Percentiles rank a stretch among this genome's conserved stretches.
phyloP scores from a whole-genome alignment of 2,797 vertebrate genomes.

The Numenius phaeopus region DNA sequence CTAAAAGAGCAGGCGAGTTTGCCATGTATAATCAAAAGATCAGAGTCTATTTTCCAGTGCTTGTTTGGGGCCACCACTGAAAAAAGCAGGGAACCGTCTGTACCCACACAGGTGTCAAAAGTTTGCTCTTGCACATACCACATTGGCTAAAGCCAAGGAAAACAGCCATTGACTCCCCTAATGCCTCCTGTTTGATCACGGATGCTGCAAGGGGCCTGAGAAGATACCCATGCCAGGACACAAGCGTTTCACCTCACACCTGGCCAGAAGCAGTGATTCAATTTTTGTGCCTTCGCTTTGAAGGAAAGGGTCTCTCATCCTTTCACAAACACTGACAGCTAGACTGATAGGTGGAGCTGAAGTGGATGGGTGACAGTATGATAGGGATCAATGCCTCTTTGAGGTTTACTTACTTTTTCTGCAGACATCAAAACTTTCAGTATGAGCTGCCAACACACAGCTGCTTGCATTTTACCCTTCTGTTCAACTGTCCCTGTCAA shows the following conservation, averaged over 20 bases:
- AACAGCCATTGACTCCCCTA: background rate
- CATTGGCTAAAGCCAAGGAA: background rate
- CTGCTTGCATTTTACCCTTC: conserved; percentile 17
- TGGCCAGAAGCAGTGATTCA: background rate
- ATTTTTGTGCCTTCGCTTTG: conserved; percentile 5
- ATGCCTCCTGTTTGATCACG: background rate
- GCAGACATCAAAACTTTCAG: conserved; percentile 40
- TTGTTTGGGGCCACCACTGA: background rate
- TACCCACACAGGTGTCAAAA: background rate
- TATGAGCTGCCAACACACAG: background rate
- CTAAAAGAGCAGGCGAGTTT: background rate
- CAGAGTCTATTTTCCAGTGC: background rate
- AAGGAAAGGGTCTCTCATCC: background rate
- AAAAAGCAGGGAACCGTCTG: background rate
- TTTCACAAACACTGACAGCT: background rate
- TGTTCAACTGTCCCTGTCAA: background rate
- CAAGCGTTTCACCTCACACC: background rate
- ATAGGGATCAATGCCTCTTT: conserved; percentile 49
- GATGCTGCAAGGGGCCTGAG: background rate
- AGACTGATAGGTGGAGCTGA: background rate
- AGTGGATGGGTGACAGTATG: conserved; percentile 15
- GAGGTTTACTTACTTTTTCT: conserved; percentile 66
- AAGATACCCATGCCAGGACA: background rate
- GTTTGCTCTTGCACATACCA: background rate
- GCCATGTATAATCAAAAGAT: background rate